Percentiles rank a stretch among this genome's conserved stretches.
Evolutionary conservation across 2,888 invertebrate species (phyloP).

Genomic region (Neelides folsomi): DNA sequence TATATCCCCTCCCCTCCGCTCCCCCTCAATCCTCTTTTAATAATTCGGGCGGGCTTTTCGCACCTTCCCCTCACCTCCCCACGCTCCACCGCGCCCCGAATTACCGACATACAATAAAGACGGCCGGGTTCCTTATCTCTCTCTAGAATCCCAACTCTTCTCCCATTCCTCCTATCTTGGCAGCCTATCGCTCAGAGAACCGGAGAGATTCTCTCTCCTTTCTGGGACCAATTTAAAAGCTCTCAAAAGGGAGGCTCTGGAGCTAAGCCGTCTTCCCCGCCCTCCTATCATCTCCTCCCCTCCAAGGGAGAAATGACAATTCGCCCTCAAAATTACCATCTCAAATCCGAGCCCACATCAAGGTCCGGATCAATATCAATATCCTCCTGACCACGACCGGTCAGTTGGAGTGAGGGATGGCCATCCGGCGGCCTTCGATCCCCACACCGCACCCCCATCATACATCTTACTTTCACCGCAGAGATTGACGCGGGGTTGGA

Average conservation of each 20-base stretch:
- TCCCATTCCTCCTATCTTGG: not conserved
- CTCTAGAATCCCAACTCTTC: conserved; percentile 7
- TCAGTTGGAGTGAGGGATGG: too few species aligned
- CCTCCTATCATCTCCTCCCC: not conserved
- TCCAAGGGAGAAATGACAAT: conserved; percentile 4
- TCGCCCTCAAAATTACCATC: conserved; percentile 8
- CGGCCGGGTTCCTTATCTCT: conserved; percentile 15
- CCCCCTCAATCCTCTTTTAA: conserved; percentile 2
- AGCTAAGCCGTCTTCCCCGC: not conserved
- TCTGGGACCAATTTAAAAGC: conserved; percentile 31
- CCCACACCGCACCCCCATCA: too few species aligned
- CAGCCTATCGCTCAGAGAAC: not conserved
- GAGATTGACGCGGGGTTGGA: too few species aligned
- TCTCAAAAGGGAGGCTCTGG: conserved; percentile 16
- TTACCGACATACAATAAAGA: conserved; percentile 4
- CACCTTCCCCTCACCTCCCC: conserved; percentile 3
- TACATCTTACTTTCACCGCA: too few species aligned
- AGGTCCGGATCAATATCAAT: too few species aligned
- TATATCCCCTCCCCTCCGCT: conserved; percentile 15
- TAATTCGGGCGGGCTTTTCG: not conserved
- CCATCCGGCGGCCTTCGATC: too few species aligned
- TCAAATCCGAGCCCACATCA: conserved; percentile 2
- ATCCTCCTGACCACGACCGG: too few species aligned
- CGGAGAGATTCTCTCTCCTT: not conserved
- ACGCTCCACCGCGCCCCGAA: conserved; percentile 3